Evolutionary conservation across 2,113 vertebrate genomes (phyloP).

Genomic region (Megatriorchis doriae): DNA sequence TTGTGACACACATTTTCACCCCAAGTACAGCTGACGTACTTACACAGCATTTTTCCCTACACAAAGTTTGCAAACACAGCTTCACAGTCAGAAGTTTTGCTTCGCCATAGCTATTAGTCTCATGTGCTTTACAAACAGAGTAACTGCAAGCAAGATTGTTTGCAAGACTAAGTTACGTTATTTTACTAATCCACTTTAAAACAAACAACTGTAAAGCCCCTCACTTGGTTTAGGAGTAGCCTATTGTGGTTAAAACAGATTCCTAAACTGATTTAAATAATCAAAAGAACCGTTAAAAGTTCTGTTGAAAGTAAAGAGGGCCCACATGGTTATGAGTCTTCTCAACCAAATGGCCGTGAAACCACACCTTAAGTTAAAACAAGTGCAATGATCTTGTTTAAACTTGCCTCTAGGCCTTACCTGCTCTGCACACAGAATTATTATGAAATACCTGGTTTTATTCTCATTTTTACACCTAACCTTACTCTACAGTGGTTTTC

Average conservation of each 20-base stretch:
- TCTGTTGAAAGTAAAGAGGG: neutral
- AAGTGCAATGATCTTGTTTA: slow-evolving; percentile 22
- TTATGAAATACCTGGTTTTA: neutral
- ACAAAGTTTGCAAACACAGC: neutral
- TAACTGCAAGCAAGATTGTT: neutral
- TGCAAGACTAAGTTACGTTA: neutral
- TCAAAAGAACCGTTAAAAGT: neutral
- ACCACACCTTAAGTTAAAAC: slow-evolving; percentile 14
- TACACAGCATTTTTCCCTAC: neutral
- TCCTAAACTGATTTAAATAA: neutral
- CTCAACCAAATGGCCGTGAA: neutral
- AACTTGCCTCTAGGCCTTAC: neutral
- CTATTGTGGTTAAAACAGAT: neutral
- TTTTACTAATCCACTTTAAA: neutral
- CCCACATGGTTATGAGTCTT: neutral
- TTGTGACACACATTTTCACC: neutral
- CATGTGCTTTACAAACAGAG: neutral
- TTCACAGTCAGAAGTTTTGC: neutral
- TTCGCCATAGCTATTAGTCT: neutral
- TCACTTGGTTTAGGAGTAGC: neutral
- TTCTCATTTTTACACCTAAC: neutral
- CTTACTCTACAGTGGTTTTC: neutral
- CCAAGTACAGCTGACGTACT: neutral
- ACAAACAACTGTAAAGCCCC: neutral
- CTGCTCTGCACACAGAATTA: neutral